Evolutionary conservation across 2,797 vertebrate genomes (phyloP).

Genomic region (Bucorvus abyssinicus): DNA sequence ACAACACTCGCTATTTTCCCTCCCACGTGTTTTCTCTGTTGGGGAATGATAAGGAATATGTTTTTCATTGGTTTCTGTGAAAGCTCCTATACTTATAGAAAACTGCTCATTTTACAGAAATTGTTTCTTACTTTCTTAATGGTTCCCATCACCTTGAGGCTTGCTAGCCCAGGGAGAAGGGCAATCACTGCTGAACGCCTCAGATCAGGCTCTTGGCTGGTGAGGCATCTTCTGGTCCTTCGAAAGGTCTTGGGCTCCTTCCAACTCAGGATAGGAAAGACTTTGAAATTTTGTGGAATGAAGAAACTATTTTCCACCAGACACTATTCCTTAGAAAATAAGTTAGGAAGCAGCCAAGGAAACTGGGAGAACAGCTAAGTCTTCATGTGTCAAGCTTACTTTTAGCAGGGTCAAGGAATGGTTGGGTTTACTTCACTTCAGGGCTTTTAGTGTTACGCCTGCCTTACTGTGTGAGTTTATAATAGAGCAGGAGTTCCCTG

Average conservation of each 20-base stretch:
- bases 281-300: neutral
- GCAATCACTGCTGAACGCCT: neutral
- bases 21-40: neutral
- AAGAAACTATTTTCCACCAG: conserved; percentile 8
- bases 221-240: neutral
- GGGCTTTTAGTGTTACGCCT: neutral
- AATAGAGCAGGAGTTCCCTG: neutral
- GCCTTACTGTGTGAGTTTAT: neutral
- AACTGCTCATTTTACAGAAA: neutral
- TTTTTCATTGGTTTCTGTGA: neutral
- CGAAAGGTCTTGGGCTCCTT: neutral
- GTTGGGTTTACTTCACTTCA: neutral
- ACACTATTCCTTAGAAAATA: neutral
- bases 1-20: neutral
- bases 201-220: neutral
- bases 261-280: neutral
- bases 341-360: neutral
- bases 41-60: neutral
- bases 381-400: neutral
- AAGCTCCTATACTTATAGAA: neutral
- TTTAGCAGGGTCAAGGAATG: neutral
- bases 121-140: neutral
- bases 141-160: neutral
- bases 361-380: neutral
- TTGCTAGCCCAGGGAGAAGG: neutral